Evolutionary conservation across 1,140 invertebrate species (phyloP).

Genomic region (Pseudomyrmex pallidus): DNA sequence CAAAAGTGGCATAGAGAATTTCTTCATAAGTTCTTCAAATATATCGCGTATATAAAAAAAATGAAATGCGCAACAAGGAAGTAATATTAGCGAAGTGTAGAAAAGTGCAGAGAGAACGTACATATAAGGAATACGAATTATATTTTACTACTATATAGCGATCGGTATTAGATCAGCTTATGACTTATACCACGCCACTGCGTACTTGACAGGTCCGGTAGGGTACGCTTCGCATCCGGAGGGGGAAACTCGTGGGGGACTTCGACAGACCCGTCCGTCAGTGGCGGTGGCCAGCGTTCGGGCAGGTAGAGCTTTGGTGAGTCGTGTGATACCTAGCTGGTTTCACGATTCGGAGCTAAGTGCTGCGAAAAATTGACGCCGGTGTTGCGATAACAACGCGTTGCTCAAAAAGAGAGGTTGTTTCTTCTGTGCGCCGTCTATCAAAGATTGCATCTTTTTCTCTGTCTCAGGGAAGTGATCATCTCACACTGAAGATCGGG

Average conservation of each 20-base stretch:
- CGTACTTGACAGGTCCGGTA: slow-evolving; percentile 56
- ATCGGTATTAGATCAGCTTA: background rate
- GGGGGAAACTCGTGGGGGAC: slow-evolving; percentile 53
- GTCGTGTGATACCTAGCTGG: slow-evolving; percentile 68
- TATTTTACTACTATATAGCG: too few relatives aligned
- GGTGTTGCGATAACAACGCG: background rate
- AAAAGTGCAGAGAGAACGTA: background rate
- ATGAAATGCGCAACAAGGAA: background rate
- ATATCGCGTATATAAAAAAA: too few relatives aligned
- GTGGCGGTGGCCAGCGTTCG: slow-evolving; percentile 65
- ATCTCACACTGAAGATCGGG: slow-evolving; percentile 10
- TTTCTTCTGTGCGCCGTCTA: background rate
- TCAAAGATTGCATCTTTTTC: background rate
- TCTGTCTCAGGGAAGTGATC: background rate
- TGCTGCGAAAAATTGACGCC: background rate
- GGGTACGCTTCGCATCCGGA: slow-evolving; percentile 21
- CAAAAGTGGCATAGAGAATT: background rate
- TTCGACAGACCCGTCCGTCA: slow-evolving; percentile 64
- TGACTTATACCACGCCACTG: slow-evolving; percentile 41
- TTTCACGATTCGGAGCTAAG: slow-evolving; percentile 7
- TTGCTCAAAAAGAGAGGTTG: background rate
- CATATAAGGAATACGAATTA: background rate
- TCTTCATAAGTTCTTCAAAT: background rate
- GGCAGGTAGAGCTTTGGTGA: slow-evolving; percentile 64
- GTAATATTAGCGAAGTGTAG: background rate